Evolutionary conservation across 2,888 invertebrate species (phyloP), one percentile per base, ranked within the genome.

Genomic region (Trichacis sp.): DNA sequence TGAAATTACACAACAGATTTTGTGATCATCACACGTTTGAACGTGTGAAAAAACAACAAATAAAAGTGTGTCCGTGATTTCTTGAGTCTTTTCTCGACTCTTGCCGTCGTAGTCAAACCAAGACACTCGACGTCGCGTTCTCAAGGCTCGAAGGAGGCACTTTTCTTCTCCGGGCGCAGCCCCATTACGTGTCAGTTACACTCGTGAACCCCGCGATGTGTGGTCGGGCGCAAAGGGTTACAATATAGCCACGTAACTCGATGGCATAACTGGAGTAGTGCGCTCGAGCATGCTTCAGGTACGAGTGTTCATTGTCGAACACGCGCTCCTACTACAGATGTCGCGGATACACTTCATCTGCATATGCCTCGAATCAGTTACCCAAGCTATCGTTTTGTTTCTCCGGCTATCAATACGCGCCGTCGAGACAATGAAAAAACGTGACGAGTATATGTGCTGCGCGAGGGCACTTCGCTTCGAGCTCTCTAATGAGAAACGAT

Each of bases 271-370:
- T 62, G 36, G 20, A 70, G 40, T 40, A 40, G 70, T 15, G 59
- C 24, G 49, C 64, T 70, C 47, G 30, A 60, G 20, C 62, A 50
- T 67, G 47, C 70, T 70, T 50, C 55, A 67, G 56, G 56, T 59
- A 73, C 61, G 74, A 84, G 83, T 79, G 72, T 74, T 77, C 79
- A 83, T 84, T 84, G 83, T 84, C 71, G 69, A 80, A 77, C 83
- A 84, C 83, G 83, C 83, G 83, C 79, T 75, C 70, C 73, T 73
- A 82, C 83, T 83, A 81, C 80, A 83, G 79, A 83, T 77, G 77
- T 79, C 73, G 70, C 71, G 64, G 60, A 53, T 72, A 74, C 40
- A 40, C 77, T 76, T 74, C 68, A 72, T 64, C 71, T 75, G 78
- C 73, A 82, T 82, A 81, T 82, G 82, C 77, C 77, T 75, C 76